Conservation (phyloP, 37 sponge, comb jelly and placozoan genomes). For the Mnemiopsis leidyi region DNA sequence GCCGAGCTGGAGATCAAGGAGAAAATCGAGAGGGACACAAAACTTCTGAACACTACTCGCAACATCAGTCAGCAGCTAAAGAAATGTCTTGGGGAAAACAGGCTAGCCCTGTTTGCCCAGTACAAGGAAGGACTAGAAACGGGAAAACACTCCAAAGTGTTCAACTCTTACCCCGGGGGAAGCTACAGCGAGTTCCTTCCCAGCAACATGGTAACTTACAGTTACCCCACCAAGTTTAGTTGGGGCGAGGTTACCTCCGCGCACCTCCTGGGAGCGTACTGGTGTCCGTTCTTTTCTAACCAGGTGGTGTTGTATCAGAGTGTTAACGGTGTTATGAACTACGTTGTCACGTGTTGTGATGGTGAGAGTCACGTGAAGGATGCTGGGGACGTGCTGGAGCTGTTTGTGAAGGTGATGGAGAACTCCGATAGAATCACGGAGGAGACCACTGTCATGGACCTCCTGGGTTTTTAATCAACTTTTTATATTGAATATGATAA, state of each 20-base stretch:
- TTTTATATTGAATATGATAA: too few species aligned
- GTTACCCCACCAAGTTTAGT: not conserved
- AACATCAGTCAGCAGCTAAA: not conserved
- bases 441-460: not conserved
- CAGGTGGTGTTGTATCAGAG: not conserved
- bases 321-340: conserved; percentile 1
- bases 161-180: not conserved
- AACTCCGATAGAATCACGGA: not conserved
- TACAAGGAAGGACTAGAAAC: too few species aligned
- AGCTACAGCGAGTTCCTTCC: not conserved
- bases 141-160: not conserved
- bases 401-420: conserved; percentile 23
- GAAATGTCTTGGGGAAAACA: not conserved
- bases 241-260: not conserved
- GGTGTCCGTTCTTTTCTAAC: not conserved
- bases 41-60: not conserved
- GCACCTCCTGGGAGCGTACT: not conserved
- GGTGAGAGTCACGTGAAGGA: not conserved
- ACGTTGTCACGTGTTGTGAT: conserved; percentile 8
- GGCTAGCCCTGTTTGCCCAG: not conserved
- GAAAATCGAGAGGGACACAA: not conserved
- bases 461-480: too few species aligned
- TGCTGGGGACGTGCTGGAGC: not conserved
- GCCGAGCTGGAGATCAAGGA: not conserved
- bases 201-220: not conserved